Conservation (phyloP, 2,797 vertebrate genomes). For the Kryptolebias ocellatus region DNA sequence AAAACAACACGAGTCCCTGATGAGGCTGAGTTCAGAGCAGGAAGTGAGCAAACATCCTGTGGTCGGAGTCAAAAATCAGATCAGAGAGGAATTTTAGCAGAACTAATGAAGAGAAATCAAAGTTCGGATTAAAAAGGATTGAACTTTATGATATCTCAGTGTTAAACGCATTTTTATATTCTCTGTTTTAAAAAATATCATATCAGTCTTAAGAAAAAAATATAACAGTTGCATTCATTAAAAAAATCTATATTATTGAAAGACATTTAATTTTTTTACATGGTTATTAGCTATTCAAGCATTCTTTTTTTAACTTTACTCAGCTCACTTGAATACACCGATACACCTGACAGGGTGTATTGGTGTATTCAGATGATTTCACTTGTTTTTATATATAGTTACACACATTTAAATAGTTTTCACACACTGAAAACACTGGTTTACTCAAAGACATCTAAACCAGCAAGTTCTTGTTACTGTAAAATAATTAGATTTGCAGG, state of each 20-base stretch:
- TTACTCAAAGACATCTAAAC: too few species aligned
- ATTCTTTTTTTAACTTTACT: background rate
- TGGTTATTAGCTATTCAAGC: background rate
- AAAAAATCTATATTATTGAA: background rate
- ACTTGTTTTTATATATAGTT: too few species aligned
- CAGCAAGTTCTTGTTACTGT: too few species aligned
- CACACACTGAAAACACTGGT: too few species aligned
- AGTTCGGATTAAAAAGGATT: too few species aligned
- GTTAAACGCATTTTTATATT: too few species aligned
- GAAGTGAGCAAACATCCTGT: slow-evolving; percentile 59
- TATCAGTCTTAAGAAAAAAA: background rate
- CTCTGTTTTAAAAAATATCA: too few species aligned
- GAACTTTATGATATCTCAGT: too few species aligned
- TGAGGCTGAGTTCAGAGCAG: slow-evolving; percentile 33
- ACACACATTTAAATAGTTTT: too few species aligned
- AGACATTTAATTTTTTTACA: background rate
- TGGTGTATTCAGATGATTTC: too few species aligned
- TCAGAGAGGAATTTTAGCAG: background rate
- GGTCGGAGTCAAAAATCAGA: slow-evolving; percentile 11
- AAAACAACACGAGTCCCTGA: slow-evolving; percentile 46
- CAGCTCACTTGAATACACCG: background rate
- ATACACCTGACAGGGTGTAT: background rate
- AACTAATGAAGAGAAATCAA: background rate
- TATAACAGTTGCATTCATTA: too few species aligned
- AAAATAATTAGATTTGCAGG: background rate